Evolutionary conservation across 2,797 vertebrate species (phyloP).

Genomic region (Pristis pectinata): DNA sequence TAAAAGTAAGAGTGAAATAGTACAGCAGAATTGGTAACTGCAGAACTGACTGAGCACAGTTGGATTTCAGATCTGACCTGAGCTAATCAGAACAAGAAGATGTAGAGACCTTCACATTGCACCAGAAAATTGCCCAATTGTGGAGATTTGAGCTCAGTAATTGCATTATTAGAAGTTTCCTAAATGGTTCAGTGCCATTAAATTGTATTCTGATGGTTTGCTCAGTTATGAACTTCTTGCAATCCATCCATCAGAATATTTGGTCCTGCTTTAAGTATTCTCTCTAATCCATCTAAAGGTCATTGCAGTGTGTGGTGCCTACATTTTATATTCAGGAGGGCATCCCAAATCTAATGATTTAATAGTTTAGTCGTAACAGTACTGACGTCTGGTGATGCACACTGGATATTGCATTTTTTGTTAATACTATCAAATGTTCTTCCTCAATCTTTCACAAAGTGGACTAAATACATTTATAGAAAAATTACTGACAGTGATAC

Average conservation of each 20-base stretch:
- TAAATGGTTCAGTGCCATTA: background rate
- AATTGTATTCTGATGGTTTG: background rate
- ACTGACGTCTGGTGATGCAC: background rate
- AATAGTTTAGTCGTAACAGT: background rate
- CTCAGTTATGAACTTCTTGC: background rate
- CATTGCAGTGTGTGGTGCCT: background rate
- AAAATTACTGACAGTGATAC: background rate
- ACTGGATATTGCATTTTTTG: background rate
- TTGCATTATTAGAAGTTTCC: background rate
- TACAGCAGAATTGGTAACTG: background rate
- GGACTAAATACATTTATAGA: background rate
- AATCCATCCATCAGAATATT: background rate
- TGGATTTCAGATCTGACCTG: background rate
- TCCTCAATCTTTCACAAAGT: background rate
- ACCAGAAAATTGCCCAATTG: background rate
- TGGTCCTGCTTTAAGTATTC: background rate
- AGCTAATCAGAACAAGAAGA: background rate
- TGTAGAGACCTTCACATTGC: background rate
- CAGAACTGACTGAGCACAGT: background rate
- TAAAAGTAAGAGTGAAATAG: background rate
- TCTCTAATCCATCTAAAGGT: background rate
- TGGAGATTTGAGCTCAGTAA: background rate
- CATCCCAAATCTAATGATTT: background rate
- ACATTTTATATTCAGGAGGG: background rate
- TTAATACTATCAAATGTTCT: too few relatives aligned